Percentiles rank a stretch among this genome's conserved stretches.
Conservation (phyloP, 1,140 invertebrate genomes). For the Eulimnadia texana region DNA sequence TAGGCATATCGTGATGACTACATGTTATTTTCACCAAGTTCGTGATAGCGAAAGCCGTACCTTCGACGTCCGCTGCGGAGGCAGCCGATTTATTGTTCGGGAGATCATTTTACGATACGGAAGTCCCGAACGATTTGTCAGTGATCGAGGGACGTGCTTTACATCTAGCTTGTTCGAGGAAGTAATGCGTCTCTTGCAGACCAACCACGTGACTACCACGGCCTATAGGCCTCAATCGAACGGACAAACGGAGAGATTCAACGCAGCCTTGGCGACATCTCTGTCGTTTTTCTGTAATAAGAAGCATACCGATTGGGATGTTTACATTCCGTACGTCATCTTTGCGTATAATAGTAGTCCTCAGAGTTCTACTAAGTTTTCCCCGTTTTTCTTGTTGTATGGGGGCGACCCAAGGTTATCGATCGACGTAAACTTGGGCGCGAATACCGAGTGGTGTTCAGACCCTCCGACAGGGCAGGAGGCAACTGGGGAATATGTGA, state of each 20-base stretch:
- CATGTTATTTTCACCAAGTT: conserved; percentile 24
- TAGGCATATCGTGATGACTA: conserved; percentile 22
- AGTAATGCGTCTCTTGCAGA: conserved; percentile 8
- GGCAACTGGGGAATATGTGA: too few relatives aligned
- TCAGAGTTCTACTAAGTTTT: not conserved
- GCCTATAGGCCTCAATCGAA: conserved; percentile 16
- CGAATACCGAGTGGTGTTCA: too few relatives aligned
- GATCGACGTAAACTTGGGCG: too few relatives aligned
- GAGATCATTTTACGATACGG: conserved; percentile 22
- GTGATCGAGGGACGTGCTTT: conserved; percentile 22
- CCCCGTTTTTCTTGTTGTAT: too few relatives aligned
- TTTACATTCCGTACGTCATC: not conserved
- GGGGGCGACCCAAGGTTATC: too few relatives aligned
- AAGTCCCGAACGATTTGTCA: conserved; percentile 18
- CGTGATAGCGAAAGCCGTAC: conserved; percentile 20
- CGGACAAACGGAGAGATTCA: conserved; percentile 13
- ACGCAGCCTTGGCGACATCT: conserved; percentile 12
- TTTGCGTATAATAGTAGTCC: conserved; percentile 14
- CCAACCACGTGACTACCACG: conserved; percentile 8
- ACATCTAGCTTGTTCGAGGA: conserved; percentile 11
- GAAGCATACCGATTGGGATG: conserved; percentile 4
- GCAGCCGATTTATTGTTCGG: conserved; percentile 15
- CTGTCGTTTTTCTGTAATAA: conserved; percentile 11
- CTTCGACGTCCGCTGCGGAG: too few relatives aligned
- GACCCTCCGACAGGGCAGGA: too few relatives aligned